Base-by-base conservation (phyloP, 2,888 invertebrate genomes). In the Cordylochernes scorpioides region DNA sequence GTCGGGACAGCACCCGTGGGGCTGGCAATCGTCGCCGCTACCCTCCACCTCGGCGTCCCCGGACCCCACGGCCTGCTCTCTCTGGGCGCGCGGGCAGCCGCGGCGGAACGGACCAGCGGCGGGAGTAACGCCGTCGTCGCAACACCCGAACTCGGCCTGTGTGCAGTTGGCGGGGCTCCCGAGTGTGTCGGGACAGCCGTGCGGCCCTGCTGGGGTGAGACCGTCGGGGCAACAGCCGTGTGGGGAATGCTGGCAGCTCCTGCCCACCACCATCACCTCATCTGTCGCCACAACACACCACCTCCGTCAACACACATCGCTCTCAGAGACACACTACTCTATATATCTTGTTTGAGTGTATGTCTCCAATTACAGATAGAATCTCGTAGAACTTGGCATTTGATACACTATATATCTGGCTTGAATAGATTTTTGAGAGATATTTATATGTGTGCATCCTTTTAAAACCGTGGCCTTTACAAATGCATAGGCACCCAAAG, bases 1-100 rank as follows among this genome's bases (percentile, higher is more conserved):
- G 51, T 82, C 78, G 7, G 65, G 63, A 46, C 84, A 86, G 49
- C 84, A 86, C 3, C 84, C 84, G 46, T 71, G 84, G 5, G 82
- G 57, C 0, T 73, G 71, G 45, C 70, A 69, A 1, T 62, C n/a
- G n/a, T 22, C 22, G 4, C 22, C 22, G 2, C 22, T 22, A 6
- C 22, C 22, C 14, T 4, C 22, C 6, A 22, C 6, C 1, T 22
- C 22, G 5, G 22, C 4, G 6, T 14, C 12, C 1, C 12, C 26
- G 32, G n/a, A 38, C 29, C 6, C 38, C 40, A 29, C 43, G 38
- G 22, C 55, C 59, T 43, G 71, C 68, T 36, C 71, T 67, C 42
- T 65, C 58, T 5, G 67, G 63, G 15, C 91, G 91, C 38, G 63
- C 61, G 1, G n/a, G 22, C 36, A 36, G 15, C 36, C 34, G 26